phyloP scores from a whole-genome alignment of 2,888 invertebrate genomes.

The Caenorhabditis drosophilae region DNA sequence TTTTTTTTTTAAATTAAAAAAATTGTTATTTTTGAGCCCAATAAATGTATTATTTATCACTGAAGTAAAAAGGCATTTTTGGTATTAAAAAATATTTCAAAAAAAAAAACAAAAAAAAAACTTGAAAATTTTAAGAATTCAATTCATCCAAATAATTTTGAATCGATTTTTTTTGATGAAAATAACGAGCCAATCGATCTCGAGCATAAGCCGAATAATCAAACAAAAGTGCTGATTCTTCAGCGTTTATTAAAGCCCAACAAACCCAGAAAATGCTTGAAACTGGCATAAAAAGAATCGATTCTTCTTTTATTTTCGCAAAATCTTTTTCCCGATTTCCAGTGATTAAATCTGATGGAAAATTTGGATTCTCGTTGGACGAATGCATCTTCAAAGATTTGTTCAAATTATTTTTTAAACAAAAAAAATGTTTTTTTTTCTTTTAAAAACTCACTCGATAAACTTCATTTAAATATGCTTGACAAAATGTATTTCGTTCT shows the following conservation, averaged over 20 bases:
- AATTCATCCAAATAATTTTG: constrained; percentile 25
- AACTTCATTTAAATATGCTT: constrained; percentile 48
- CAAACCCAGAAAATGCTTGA: constrained; percentile 55
- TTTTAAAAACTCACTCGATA: constrained; percentile 32
- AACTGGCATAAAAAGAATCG: constrained; percentile 53
- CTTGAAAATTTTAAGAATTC: not conserved
- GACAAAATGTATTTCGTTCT: constrained; percentile 42
- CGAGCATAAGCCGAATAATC: constrained; percentile 50
- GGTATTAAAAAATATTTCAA: not conserved
- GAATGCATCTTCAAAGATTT: constrained; percentile 39
- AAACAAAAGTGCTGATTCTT: constrained; percentile 47
- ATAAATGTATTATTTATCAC: no score
- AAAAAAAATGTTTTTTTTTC: not conserved
- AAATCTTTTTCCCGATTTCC: constrained; percentile 45
- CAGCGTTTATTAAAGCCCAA: constrained; percentile 55
- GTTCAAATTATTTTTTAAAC: not conserved
- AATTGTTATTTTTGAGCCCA: no score
- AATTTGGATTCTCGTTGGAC: constrained; percentile 38
- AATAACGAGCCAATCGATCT: constrained; percentile 54
- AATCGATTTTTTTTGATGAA: constrained; percentile 42
- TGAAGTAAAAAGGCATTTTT: no score
- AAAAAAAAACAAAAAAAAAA: not conserved
- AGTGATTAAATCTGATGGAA: constrained; percentile 51
- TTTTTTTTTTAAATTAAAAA: not conserved
- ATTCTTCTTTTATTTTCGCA: constrained; percentile 38